Base-by-base conservation (phyloP, 2,888 invertebrate genomes). In the Cantharis rustica region DNA sequence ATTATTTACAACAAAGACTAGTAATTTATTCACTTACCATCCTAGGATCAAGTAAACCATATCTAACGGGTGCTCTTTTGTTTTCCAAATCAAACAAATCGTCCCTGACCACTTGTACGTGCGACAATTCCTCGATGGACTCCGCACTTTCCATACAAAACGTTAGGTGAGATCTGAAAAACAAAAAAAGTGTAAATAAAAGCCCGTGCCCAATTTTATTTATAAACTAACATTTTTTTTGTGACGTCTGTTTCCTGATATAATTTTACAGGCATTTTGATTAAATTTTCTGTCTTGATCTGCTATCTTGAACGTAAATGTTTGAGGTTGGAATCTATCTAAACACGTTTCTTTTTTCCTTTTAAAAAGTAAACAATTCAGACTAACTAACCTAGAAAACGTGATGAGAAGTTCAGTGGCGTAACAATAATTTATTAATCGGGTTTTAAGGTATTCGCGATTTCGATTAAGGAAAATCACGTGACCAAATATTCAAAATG, bases 211-310 rank as follows among this genome's bases (percentile, higher is more conserved):
- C 47, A 47, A 23, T 61, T n/a, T 47, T 47, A 47, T 47, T n/a
- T 47, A 47, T n/a, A n/a, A 31, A 91, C 93, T 92, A 91, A 98
- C 98, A 98, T 97, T 92, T 97, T 96, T 86, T 95, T 93, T 63
- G 97, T 96, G 72, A 96, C 93, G 88, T 98, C 96, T 61, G 97
- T 95, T 86, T 98, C 98, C 76, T 97, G 92, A 88, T 96, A 98
- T 88, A 98, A 98, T 89, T 98, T 98, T 84, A 95, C 95, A 7
- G 95, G 95, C 95, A 95, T 95, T 81, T 85, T 75, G n/a, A 4
- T 31, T 31, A 0, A 13, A n/a, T 47, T 47, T 47, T 47, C n/a
- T 47, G n/a, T 47, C n/a, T n/a, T 13, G 13, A 13, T 5, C 31
- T 4, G 13, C 0, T 1, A 7, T 47, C 4, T n/a, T 31, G 13